Evolutionary conservation across 1,140 invertebrate species (phyloP).

Genomic region (Nylanderia fulva): DNA sequence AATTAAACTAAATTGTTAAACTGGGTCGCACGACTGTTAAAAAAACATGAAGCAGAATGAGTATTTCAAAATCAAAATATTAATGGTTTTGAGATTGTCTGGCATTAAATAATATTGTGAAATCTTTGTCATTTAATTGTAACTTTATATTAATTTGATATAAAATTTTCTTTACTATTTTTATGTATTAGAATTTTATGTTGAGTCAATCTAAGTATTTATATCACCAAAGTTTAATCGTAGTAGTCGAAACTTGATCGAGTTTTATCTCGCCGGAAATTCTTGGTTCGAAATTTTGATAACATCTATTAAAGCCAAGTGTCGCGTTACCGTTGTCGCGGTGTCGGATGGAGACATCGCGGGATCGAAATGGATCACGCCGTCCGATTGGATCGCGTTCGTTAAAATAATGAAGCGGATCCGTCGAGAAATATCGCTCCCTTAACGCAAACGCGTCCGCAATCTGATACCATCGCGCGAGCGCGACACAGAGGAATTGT

Average conservation of each 20-base stretch:
- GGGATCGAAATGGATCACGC: constrained; percentile 21
- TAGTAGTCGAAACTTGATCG: background rate
- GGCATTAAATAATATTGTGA: background rate
- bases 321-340: background rate
- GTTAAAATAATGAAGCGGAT: constrained; percentile 56
- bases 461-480: constrained; percentile 42
- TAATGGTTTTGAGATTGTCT: background rate
- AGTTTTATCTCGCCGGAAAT: background rate
- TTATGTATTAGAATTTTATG: background rate
- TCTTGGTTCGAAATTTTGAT: background rate
- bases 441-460: constrained; percentile 53
- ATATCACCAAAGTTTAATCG: background rate
- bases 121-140: background rate
- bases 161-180: background rate
- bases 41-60: background rate
- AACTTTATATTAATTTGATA: background rate
- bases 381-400: constrained; percentile 41
- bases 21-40: background rate
- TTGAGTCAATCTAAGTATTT: background rate
- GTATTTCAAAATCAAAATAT: constrained; percentile 5
- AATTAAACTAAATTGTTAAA: background rate
- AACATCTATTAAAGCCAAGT: constrained; percentile 13
- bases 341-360: background rate
- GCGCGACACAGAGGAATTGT: constrained; percentile 28
- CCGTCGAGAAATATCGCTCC: constrained; percentile 34